phyloP scores from a whole-genome alignment of 1,140 invertebrate species.

The Eueides isabella region DNA sequence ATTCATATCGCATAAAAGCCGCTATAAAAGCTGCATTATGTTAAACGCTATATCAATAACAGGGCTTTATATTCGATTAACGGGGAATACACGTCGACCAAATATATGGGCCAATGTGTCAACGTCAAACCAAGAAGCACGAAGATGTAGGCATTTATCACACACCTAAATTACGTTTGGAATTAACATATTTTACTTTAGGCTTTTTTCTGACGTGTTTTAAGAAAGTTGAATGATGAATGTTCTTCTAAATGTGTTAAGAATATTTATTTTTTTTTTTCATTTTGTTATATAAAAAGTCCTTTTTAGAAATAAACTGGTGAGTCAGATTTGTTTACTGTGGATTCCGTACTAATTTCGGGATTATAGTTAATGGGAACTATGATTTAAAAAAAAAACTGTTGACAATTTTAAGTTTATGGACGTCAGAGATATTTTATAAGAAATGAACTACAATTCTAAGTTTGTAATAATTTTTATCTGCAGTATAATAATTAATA shows the following conservation, averaged over 20 bases:
- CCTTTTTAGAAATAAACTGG: too few relatives aligned
- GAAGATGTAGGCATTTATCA: conserved; percentile 37
- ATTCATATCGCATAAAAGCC: conserved; percentile 23
- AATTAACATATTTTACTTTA: conserved; percentile 7
- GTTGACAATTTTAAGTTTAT: too few relatives aligned
- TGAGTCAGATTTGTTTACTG: too few relatives aligned
- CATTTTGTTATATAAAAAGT: too few relatives aligned
- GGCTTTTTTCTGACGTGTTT: neutral
- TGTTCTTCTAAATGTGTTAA: neutral
- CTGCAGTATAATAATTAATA: too few relatives aligned
- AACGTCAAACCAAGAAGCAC: conserved; percentile 47
- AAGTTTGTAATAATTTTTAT: too few relatives aligned
- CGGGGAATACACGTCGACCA: conserved; percentile 36
- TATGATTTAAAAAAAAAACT: too few relatives aligned
- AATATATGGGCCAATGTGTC: conserved; percentile 50
- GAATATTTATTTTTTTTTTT: too few relatives aligned
- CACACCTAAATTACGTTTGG: neutral
- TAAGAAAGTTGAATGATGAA: neutral
- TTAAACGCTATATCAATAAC: conserved; percentile 45
- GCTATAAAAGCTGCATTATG: conserved; percentile 38
- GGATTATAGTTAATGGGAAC: too few relatives aligned
- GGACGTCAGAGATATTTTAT: too few relatives aligned
- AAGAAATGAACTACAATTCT: too few relatives aligned
- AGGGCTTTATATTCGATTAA: conserved; percentile 54
- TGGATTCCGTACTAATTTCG: too few relatives aligned